These are phyloP conservation scores for Nemoura dubitans DNA, from an alignment of 2,888 invertebrate species.

Conservation along the genomic window DNA sequence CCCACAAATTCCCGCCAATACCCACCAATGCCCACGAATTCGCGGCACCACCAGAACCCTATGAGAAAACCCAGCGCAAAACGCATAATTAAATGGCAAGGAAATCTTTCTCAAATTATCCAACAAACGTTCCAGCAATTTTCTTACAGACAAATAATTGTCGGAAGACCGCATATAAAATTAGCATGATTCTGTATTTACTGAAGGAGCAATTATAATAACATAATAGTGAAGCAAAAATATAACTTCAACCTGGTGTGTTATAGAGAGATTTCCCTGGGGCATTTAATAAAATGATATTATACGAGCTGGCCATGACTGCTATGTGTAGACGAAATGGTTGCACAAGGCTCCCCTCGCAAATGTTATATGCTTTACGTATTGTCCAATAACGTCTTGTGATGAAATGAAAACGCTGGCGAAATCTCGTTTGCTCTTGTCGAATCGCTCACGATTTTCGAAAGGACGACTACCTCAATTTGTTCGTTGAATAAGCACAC, in stretches of 20 bases:
- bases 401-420: background rate
- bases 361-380: background rate
- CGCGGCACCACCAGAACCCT: too few relatives aligned
- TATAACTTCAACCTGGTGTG: background rate
- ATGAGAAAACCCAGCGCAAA: too few relatives aligned
- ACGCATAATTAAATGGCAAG: too few relatives aligned
- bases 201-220: background rate
- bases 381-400: background rate
- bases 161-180: background rate
- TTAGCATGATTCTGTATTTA: background rate
- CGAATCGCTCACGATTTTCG: background rate
- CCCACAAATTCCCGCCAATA: too few relatives aligned
- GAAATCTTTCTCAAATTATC: background rate
- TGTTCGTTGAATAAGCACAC: background rate
- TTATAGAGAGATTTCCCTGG: background rate
- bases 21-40: too few relatives aligned
- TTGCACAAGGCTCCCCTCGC: background rate
- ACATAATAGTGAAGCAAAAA: background rate
- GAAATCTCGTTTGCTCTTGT: background rate
- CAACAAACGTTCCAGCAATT: background rate
- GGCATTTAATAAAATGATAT: background rate
- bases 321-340: background rate
- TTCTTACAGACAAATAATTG: background rate
- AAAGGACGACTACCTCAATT: background rate
- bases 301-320: background rate